A percentile compares a stretch with the other conserved stretches of the same genome.
Conservation (phyloP, 2,888 invertebrate genomes). For the Blomia tropicalis region DNA sequence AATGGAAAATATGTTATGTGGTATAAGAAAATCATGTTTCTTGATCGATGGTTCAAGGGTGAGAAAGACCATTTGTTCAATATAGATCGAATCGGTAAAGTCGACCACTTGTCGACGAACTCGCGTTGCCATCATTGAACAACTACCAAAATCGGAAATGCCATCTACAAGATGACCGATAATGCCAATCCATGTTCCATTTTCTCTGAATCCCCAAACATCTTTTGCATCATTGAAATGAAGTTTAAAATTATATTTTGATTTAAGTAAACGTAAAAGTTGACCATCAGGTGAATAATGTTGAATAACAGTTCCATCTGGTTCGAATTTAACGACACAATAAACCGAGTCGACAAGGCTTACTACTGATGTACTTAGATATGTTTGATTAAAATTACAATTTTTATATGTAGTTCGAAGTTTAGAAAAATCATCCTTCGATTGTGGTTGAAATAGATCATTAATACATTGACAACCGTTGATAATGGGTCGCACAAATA, state of each 20-base stretch:
- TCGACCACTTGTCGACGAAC: not conserved
- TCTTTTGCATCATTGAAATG: not conserved
- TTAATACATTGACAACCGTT: no score
- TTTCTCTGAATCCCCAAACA: not conserved
- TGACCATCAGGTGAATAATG: not conserved
- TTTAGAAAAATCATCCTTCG: no score
- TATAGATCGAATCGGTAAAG: not conserved
- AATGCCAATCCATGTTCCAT: slow-evolving; percentile 2
- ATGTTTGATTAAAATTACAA: no score
- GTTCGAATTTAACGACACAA: no score
- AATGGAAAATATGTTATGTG: not conserved
- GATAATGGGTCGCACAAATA: no score
- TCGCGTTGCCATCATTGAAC: not conserved
- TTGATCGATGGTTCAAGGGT: not conserved
- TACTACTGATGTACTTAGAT: no score
- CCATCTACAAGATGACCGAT: not conserved
- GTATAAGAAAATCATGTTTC: not conserved
- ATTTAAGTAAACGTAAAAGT: not conserved
- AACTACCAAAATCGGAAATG: not conserved
- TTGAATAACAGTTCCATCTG: no score
- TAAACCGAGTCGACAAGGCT: no score
- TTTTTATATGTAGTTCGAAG: no score
- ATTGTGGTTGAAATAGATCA: no score
- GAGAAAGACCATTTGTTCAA: not conserved
- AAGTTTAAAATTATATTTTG: not conserved